phyloP scores from a whole-genome alignment of 2,888 invertebrate species.

The Caradrina kadenii region DNA sequence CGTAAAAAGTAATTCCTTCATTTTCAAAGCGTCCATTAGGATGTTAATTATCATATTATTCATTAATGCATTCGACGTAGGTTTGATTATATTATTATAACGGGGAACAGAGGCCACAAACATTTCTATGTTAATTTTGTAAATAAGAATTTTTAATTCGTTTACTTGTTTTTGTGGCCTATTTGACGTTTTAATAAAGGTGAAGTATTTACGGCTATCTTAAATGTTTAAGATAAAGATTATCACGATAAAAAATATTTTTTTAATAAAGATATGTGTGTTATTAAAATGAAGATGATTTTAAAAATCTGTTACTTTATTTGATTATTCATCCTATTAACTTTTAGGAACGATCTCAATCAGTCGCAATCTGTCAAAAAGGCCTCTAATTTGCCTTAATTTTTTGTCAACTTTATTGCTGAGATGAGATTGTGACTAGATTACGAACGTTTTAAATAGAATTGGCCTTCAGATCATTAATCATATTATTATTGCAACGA shows the following conservation, averaged over 20 bases:
- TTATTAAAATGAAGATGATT: too few species aligned
- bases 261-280: too few species aligned
- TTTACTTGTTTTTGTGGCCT: constrained; percentile 39
- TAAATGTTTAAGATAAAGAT: neutral
- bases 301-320: too few species aligned
- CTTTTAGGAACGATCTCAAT: too few species aligned
- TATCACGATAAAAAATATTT: neutral
- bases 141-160: constrained; percentile 36
- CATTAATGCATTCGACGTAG: constrained; percentile 48
- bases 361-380: too few species aligned
- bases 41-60: constrained; percentile 37
- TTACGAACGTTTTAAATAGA: too few species aligned
- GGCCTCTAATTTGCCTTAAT: too few species aligned
- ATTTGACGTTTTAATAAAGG: constrained; percentile 15
- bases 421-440: too few species aligned
- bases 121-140: constrained; percentile 57
- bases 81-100: constrained; percentile 47
- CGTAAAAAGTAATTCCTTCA: constrained; percentile 23
- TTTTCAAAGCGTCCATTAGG: constrained; percentile 14
- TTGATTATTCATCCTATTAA: too few species aligned
- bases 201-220: constrained; percentile 18
- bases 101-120: constrained; percentile 27
- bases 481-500: too few species aligned
- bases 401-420: too few species aligned
- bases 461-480: too few species aligned